Evolutionary conservation across 2,888 invertebrate genomes (phyloP).

Genomic region (Drosophila ochracea): DNA sequence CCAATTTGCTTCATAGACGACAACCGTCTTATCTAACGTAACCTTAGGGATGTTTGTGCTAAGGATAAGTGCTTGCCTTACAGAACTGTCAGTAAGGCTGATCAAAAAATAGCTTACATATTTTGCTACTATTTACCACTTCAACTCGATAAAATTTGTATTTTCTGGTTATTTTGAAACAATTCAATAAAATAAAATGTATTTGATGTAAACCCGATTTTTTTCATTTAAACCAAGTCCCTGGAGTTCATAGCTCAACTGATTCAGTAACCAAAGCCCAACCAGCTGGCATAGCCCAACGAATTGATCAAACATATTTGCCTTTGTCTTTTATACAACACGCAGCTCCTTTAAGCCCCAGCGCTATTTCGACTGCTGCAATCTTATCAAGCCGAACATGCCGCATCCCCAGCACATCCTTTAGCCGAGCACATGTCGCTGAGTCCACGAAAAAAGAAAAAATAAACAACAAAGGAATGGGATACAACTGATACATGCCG

Average conservation of each 20-base stretch:
- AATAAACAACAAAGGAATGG: slow-evolving; percentile 19
- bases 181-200: background rate
- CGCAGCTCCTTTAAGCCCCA: slow-evolving; percentile 29
- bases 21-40: background rate
- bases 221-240: background rate
- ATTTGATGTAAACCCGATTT: background rate
- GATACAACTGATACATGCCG: slow-evolving; percentile 46
- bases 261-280: slow-evolving; percentile 1
- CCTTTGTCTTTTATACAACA: slow-evolving; percentile 29
- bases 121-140: background rate
- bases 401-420: slow-evolving; percentile 61
- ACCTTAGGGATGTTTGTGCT: background rate
- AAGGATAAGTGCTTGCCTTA: background rate
- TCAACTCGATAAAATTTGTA: background rate
- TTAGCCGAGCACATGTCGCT: slow-evolving; percentile 38
- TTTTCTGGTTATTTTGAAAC: background rate
- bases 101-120: background rate
- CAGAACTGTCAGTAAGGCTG: background rate
- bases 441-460: slow-evolving; percentile 12
- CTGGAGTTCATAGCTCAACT: background rate
- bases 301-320: slow-evolving; percentile 33
- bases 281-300: slow-evolving; percentile 37
- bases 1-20: background rate
- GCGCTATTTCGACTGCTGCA: slow-evolving; percentile 36
- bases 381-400: slow-evolving; percentile 67